A percentile compares a stretch with the other conserved stretches of the same genome.
These are phyloP conservation scores for Drosophila infuscata DNA, from an alignment of 2,888 invertebrate genomes.

Conservation along the genomic window DNA sequence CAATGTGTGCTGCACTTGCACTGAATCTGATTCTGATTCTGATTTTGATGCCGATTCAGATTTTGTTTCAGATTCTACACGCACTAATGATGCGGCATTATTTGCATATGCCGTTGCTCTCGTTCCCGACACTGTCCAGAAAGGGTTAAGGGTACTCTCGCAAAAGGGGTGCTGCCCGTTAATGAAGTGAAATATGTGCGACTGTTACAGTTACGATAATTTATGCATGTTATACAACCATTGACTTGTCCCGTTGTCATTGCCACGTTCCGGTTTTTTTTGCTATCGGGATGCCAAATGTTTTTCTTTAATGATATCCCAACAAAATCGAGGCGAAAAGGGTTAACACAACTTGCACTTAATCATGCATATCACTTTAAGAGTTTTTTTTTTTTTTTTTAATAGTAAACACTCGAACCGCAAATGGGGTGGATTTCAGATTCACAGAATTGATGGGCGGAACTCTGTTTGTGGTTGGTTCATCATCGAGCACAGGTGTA, in stretches of 20 bases:
- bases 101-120: conserved; percentile 69
- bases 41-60: conserved; percentile 16
- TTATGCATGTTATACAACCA: conserved; percentile 73
- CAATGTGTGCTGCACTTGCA: conserved; percentile 33
- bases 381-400: neutral
- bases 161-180: conserved; percentile 37
- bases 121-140: conserved; percentile 22
- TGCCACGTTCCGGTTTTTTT: conserved; percentile 39
- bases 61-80: conserved; percentile 33
- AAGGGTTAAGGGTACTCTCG: conserved; percentile 44
- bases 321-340: conserved; percentile 34
- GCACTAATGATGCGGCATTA: conserved; percentile 78
- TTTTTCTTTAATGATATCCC: conserved; percentile 48
- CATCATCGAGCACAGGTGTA: conserved; percentile 58
- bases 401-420: neutral
- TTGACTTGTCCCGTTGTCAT: conserved; percentile 65
- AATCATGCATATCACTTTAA: conserved; percentile 16
- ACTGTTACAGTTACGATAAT: conserved; percentile 70
- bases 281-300: neutral
- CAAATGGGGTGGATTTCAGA: conserved; percentile 16
- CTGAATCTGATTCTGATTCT: conserved; percentile 17
- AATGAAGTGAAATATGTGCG: conserved; percentile 74
- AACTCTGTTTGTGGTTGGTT: conserved; percentile 28
- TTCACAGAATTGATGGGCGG: conserved; percentile 2
- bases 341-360: conserved; percentile 49